Percentiles rank a stretch among this genome's conserved stretches.
Conservation (phyloP, 2,113 vertebrate species). For the Ramphastos sulfuratus region DNA sequence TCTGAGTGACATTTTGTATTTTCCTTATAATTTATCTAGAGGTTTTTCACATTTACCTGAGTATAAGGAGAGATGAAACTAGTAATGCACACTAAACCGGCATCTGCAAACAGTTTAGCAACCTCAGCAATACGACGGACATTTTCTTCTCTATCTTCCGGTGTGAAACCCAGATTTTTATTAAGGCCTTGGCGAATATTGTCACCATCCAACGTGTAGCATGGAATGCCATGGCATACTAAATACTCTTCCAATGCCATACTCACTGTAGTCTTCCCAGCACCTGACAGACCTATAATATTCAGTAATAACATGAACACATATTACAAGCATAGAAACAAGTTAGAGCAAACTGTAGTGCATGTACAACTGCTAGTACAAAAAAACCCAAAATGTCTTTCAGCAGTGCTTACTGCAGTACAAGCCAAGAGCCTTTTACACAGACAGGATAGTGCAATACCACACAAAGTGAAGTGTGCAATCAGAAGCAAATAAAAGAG, state of each 20-base stretch:
- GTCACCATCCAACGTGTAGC: slow-evolving; percentile 96
- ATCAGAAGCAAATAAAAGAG: not conserved
- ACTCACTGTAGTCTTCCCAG: slow-evolving; percentile 97
- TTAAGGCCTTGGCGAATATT: slow-evolving; percentile 98
- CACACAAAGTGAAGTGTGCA: not conserved
- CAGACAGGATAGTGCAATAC: not conserved
- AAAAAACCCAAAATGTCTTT: not conserved
- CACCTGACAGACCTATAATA: slow-evolving; percentile 88
- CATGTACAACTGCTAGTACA: not conserved
- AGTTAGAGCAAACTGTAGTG: not conserved
- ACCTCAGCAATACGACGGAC: slow-evolving; percentile 97
- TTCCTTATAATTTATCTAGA: not conserved
- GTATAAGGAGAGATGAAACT: slow-evolving; percentile 97
- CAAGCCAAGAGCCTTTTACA: not conserved
- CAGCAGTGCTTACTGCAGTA: not conserved
- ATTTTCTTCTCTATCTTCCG: slow-evolving; percentile 96
- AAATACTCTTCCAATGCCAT: slow-evolving; percentile 98
- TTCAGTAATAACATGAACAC: not conserved
- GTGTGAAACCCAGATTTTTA: slow-evolving; percentile 96
- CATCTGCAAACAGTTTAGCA: slow-evolving; percentile 95
- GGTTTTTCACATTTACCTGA: slow-evolving; percentile 76
- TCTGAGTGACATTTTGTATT: not conserved
- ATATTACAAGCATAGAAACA: not conserved
- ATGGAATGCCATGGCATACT: slow-evolving; percentile 96
- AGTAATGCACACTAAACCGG: slow-evolving; percentile 94